Evolutionary conservation across 2,113 vertebrate genomes (phyloP), one percentile per base, ranked within the genome.

Genomic region (Corythornis vintsioides): DNA sequence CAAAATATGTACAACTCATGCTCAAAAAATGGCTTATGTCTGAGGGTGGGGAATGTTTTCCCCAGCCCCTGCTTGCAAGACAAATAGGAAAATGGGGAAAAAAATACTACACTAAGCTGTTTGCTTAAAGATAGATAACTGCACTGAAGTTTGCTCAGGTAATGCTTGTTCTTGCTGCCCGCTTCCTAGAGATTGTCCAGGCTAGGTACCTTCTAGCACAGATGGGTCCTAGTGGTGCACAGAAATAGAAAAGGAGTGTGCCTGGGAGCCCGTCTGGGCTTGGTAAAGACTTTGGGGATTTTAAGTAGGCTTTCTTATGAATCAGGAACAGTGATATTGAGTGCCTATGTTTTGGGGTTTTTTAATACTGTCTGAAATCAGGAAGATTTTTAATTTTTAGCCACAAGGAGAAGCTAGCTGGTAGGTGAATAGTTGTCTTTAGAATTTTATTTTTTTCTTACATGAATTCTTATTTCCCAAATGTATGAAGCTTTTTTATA

Each of bases 21-120:
- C 73, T 90, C 35, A 81, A 92, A 96, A 96, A 92, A 95, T 86
- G 4, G 73, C n/a, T 90, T 48, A 12, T 78, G 57, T 95, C 77
- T 79, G 83, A 90, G 92, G 88, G 90, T 3, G 57, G 70, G 53
- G 92, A 88, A 53, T 55, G 38, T 86, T 86, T 93, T 95, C 63
- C 73, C 14, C 80, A 95, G 35, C n/a, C 83, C 76, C 65, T 71
- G 50, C 48, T 78, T 72, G 29, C 13, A 65, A 92, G 64, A 86
- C 57, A 88, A 88, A 78, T 61, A 78, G 21, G 31, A 74, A 84
- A 93, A 74, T 8, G 2, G n/a, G 6, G 12, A 4, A 13, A 2
- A 5, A 65, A 73, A 55, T 45, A 71, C 35, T 77, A 25, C 12
- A 15, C n/a, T 35, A 48, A 81, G 71, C 24, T 35, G 7, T 60